Base-by-base conservation (phyloP, 2,888 invertebrate species). In the Nineta flava region DNA sequence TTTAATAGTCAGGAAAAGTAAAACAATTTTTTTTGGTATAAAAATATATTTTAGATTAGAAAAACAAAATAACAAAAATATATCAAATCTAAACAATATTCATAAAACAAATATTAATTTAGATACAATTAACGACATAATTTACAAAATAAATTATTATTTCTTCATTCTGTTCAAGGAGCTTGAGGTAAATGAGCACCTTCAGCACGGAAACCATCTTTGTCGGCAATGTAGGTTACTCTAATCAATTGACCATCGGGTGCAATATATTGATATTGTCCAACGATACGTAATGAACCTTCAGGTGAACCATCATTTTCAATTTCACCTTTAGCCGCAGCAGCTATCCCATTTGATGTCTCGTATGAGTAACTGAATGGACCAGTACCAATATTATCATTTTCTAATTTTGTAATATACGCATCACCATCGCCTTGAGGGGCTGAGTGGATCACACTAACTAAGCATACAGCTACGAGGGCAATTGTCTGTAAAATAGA, bases 161-260 rank as follows among this genome's bases (percentile, higher is more conserved):
- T 7, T 26, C 4, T 26, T 19, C 19, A 19, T 4, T 19, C 19
- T 4, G 26, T 6, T 26, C 26, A 26, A 26, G 26, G 26, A 2
- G 72, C 67, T 55, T 73, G 74, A 17, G 79, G 79, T 2, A 79
- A 61, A 57, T 77, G 77, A 16, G 69, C 69, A 13, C 76, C 76
- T 57, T 69, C 71, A 9, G 81, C 78, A 60, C 78, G 77, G 70
- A 71, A 81, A 47, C 82, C 82, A 55, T 81, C 81, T 61, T 83
- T 82, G 59, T 83, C 76, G 48, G 83, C 81, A 38, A 75, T 65
- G 65, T 83, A 83, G 1, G 70, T 67, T 51, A 82, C 59, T 56
- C 75, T 71, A 6, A 48, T 26, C 3, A 58, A 56, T 54, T 62
- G 54, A 54, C 75, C 75, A 56, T 76, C 75, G 15, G 75, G 75